Evolutionary conservation across 2,113 vertebrate genomes (phyloP).

Genomic region (Hippocampus abdominalis): DNA sequence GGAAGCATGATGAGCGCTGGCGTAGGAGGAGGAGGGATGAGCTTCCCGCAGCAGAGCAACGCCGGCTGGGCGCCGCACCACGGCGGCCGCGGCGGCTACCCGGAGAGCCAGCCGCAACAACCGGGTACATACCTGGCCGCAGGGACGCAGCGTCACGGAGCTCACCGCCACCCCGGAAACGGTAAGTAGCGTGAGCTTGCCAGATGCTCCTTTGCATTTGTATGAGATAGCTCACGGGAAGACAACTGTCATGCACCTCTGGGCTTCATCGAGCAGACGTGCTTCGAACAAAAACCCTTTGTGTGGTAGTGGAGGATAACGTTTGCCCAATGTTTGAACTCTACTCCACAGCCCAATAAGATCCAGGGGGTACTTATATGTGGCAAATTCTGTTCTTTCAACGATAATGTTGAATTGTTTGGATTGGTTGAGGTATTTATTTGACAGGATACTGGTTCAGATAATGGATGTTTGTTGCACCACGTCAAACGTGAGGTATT

Average conservation of each 20-base stretch:
- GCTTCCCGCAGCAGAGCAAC: slow-evolving; percentile 68
- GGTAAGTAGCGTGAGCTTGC: slow-evolving; percentile 61
- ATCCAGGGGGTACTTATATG: not conserved
- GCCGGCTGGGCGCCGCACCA: slow-evolving; percentile 65
- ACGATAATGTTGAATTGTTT: not conserved
- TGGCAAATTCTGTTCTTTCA: not conserved
- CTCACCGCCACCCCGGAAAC: slow-evolving; percentile 70
- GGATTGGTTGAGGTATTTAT: not conserved
- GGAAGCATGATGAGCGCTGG: slow-evolving; percentile 58
- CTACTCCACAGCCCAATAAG: not conserved
- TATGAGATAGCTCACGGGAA: too few species aligned
- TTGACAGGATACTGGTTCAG: not conserved
- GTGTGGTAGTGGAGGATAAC: not conserved
- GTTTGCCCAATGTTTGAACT: slow-evolving; percentile 6
- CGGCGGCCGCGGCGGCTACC: slow-evolving; percentile 67
- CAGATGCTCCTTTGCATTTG: slow-evolving; percentile 34
- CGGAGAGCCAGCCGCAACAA: slow-evolving; percentile 69
- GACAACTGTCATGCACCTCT: slow-evolving; percentile 7
- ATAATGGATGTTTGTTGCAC: not conserved
- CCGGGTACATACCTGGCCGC: slow-evolving; percentile 65
- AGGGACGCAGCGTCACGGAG: slow-evolving; percentile 67
- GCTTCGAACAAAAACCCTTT: slow-evolving; percentile 24
- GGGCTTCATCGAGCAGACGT: slow-evolving; percentile 35
- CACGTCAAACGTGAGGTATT: not conserved
- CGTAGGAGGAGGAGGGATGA: slow-evolving; percentile 58